These are phyloP conservation scores for Leucoraja ocellata DNA, from an alignment of 2,797 vertebrate species.

Conservation along the genomic window DNA sequence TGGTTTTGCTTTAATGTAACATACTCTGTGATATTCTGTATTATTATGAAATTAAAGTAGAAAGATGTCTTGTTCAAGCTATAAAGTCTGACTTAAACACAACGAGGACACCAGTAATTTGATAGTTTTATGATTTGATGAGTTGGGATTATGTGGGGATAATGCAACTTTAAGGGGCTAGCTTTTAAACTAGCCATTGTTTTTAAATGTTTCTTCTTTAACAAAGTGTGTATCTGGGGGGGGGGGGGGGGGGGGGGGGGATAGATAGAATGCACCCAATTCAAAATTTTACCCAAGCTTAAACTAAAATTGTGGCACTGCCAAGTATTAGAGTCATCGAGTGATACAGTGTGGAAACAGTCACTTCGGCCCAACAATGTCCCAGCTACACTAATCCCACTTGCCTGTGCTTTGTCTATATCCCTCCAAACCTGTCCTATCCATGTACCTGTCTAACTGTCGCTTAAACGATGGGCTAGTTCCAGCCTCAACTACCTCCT, in stretches of 20 bases:
- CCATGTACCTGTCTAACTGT: no score
- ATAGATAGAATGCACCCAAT: not conserved
- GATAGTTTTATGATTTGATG: not conserved
- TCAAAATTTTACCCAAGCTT: not conserved
- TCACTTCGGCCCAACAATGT: no score
- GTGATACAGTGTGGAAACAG: no score
- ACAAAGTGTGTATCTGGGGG: not conserved
- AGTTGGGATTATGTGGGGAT: not conserved
- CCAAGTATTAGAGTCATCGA: not conserved
- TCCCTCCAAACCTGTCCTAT: no score
- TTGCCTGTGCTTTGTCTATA: no score
- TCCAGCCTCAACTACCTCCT: no score
- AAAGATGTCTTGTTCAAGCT: not conserved
- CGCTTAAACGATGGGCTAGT: no score
- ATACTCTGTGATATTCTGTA: not conserved
- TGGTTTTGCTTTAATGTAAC: not conserved
- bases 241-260: no score
- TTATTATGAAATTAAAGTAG: not conserved
- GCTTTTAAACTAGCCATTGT: not conserved
- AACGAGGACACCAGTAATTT: not conserved
- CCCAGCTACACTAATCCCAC: no score
- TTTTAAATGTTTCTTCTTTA: not conserved
- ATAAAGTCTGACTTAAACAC: not conserved
- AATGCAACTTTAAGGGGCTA: not conserved
- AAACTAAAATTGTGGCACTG: not conserved